Evolutionary conservation across 2,797 vertebrate species (phyloP).

Genomic region (Ispidina picta): DNA sequence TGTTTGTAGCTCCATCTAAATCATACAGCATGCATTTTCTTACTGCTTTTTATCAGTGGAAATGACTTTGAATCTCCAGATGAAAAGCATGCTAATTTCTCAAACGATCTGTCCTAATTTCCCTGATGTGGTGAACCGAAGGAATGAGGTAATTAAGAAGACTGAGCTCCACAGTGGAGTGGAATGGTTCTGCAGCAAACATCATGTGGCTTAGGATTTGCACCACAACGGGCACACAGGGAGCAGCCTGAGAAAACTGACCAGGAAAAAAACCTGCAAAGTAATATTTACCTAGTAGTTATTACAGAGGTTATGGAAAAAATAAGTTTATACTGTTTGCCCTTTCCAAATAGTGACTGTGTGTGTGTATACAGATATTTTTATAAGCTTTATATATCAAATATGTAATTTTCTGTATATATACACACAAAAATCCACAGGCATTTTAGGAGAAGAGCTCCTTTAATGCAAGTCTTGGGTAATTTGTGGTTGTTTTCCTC

Average conservation of each 20-base stretch:
- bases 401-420: neutral
- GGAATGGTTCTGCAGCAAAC: constrained; percentile 15
- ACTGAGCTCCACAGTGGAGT: neutral
- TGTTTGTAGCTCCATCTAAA: constrained; percentile 23
- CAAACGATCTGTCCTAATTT: constrained; percentile 59
- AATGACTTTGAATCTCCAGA: constrained; percentile 56
- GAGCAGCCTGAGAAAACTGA: neutral
- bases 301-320: neutral
- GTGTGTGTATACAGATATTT: neutral
- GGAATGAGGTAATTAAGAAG: constrained; percentile 41
- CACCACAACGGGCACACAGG: accelerated
- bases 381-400: neutral
- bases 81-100: constrained; percentile 64
- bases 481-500: neutral
- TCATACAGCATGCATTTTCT: constrained; percentile 36
- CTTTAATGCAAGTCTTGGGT: neutral
- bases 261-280: neutral
- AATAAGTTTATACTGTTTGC: neutral
- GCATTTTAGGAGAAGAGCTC: constrained; percentile 18
- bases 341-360: neutral
- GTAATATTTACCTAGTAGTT: neutral
- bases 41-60: constrained; percentile 48
- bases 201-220: neutral
- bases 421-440: neutral
- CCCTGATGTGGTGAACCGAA: constrained; percentile 32